Percentiles rank a stretch among this genome's conserved stretches.
Evolutionary conservation across 2,797 vertebrate genomes (phyloP).

Genomic region (Mormyrops attenuatus): DNA sequence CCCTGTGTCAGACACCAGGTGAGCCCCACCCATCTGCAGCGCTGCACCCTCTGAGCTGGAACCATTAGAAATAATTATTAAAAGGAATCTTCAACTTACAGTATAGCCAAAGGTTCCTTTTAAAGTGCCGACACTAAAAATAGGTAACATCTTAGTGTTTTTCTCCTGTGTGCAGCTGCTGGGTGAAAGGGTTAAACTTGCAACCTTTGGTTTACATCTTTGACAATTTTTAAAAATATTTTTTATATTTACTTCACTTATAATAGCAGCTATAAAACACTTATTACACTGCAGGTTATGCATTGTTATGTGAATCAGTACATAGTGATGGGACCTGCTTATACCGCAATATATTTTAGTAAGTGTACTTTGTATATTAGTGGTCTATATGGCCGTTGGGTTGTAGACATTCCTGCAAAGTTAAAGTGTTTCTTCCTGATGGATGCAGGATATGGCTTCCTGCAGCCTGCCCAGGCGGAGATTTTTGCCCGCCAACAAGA

Average conservation of each 20-base stretch:
- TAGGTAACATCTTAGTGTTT: neutral
- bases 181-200: neutral
- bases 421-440: neutral
- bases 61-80: neutral
- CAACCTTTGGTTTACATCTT: neutral
- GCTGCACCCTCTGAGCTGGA: neutral
- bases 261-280: neutral
- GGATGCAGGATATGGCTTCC: slow-evolving; percentile 82
- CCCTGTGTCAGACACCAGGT: slow-evolving; percentile 92
- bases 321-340: neutral
- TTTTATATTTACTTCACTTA: neutral
- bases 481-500: slow-evolving; percentile 92
- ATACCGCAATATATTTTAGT: neutral
- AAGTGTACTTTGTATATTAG: neutral
- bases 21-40: slow-evolving; percentile 43
- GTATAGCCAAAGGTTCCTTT: neutral
- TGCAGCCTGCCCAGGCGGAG: slow-evolving; percentile 87
- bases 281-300: neutral
- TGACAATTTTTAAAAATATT: neutral
- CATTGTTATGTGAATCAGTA: neutral
- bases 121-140: neutral
- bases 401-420: neutral
- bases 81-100: neutral
- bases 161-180: neutral
- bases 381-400: neutral